These are phyloP conservation scores for Protobothrops flavoviridis DNA, from an alignment of 2,113 vertebrate genomes.

Conservation along the genomic window DNA sequence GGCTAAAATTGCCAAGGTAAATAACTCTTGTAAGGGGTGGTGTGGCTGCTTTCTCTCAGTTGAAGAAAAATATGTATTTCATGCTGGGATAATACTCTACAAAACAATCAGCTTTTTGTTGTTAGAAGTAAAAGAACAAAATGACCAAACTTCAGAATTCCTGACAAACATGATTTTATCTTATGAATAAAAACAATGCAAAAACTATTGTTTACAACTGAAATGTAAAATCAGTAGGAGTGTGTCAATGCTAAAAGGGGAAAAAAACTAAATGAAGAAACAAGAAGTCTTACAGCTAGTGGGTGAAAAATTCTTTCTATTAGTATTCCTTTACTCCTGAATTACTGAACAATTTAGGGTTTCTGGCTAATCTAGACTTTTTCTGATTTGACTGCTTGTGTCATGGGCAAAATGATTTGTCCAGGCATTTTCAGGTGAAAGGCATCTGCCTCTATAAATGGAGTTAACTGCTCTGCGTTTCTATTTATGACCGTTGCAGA, in stretches of 20 bases:
- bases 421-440: neutral
- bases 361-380: neutral
- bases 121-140: neutral
- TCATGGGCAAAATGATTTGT: neutral
- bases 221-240: neutral
- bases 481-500: too few species aligned
- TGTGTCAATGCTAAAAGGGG: neutral
- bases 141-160: neutral
- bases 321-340: neutral
- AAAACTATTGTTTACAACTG: neutral
- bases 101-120: neutral
- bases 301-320: neutral
- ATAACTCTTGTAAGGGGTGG: neutral
- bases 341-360: neutral
- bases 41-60: neutral
- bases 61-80: too few species aligned
- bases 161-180: neutral
- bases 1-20: constrained; percentile 95
- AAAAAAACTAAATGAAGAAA: neutral
- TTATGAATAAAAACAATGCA: neutral
- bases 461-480: neutral
- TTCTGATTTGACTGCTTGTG: too few species aligned
- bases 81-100: too few species aligned
- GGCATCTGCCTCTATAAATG: neutral
- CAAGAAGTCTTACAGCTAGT: neutral